These are phyloP conservation scores for Drosophila nigrodunni DNA, from an alignment of 1,140 invertebrate species.

Conservation along the genomic window DNA sequence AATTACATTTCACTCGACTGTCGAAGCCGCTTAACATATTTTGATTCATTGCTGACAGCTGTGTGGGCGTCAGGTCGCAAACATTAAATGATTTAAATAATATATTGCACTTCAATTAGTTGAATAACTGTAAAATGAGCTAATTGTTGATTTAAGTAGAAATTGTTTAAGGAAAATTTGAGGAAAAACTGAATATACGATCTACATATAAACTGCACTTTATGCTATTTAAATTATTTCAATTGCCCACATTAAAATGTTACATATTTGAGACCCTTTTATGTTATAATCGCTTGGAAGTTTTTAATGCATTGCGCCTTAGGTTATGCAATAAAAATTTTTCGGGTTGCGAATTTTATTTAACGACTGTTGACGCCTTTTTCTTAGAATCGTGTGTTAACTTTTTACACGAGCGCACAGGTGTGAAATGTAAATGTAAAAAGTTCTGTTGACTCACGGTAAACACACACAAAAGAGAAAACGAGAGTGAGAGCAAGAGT, in stretches of 20 bases:
- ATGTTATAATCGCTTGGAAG: conserved; percentile 25
- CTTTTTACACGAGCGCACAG: conserved; percentile 63
- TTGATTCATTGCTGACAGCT: conserved; percentile 41
- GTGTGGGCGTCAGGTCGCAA: conserved; percentile 21
- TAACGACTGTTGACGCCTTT: conserved; percentile 41
- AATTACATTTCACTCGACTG: conserved; percentile 38
- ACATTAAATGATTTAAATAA: conserved; percentile 8
- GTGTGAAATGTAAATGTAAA: conserved; percentile 78
- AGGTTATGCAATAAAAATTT: conserved; percentile 52
- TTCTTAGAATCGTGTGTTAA: conserved; percentile 68
- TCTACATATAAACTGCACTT: no score
- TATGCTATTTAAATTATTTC: neutral
- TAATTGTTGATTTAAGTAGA: neutral
- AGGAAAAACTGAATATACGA: no score
- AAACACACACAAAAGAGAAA: conserved; percentile 22
- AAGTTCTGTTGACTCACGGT: conserved; percentile 55
- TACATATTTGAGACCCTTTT: neutral
- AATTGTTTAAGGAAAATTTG: no score
- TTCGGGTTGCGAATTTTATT: conserved; percentile 43
- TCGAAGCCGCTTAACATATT: conserved; percentile 40
- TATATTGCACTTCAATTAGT: conserved; percentile 3
- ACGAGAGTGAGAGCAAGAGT: neutral
- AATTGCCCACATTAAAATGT: neutral
- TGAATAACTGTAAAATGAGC: neutral
- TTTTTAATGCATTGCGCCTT: conserved; percentile 46